phyloP scores from a whole-genome alignment of 1,140 invertebrate genomes.

The Drosophila takahashii region DNA sequence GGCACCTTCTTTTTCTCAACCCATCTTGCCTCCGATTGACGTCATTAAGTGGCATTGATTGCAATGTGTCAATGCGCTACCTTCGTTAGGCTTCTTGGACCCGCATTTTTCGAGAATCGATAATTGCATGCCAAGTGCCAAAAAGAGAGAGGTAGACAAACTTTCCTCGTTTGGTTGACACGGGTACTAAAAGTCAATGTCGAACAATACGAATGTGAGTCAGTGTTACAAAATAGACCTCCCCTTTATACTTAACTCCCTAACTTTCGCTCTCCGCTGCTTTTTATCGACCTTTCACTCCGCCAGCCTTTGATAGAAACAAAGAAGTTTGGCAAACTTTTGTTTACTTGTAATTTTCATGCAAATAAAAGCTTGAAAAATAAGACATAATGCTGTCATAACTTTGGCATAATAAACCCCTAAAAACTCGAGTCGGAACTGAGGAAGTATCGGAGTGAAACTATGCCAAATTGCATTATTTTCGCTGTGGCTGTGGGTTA shows the following conservation, averaged over 20 bases:
- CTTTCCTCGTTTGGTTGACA: conserved; percentile 41
- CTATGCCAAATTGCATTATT: conserved; percentile 71
- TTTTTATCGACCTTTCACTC: conserved; percentile 59
- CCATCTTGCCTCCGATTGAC: conserved; percentile 30
- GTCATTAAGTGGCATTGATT: conserved; percentile 69
- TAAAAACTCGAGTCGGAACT: conserved; percentile 35
- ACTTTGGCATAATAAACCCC: conserved; percentile 60
- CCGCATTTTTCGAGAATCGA: conserved; percentile 65
- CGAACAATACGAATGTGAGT: conserved; percentile 41
- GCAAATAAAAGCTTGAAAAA: conserved; percentile 27
- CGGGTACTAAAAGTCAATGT: conserved; percentile 45
- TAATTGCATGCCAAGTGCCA: conserved; percentile 65
- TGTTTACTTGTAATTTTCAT: conserved; percentile 32
- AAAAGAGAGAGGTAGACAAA: conserved; percentile 22
- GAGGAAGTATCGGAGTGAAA: conserved; percentile 57
- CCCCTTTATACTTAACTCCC: conserved; percentile 4
- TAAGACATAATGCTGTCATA: conserved; percentile 56
- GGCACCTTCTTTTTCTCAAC: conserved; percentile 4
- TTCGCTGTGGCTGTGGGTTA: conserved; percentile 18
- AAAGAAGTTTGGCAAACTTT: conserved; percentile 27
- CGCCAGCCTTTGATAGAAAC: conserved; percentile 39
- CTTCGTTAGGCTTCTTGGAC: conserved; percentile 13
- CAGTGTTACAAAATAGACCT: conserved; percentile 38
- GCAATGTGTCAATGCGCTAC: conserved; percentile 40
- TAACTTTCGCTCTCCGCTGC: conserved; percentile 55